Percentiles rank a stretch among this genome's conserved stretches.
Conservation (phyloP, 1,140 invertebrate species). For the Palaemon carinicauda region DNA sequence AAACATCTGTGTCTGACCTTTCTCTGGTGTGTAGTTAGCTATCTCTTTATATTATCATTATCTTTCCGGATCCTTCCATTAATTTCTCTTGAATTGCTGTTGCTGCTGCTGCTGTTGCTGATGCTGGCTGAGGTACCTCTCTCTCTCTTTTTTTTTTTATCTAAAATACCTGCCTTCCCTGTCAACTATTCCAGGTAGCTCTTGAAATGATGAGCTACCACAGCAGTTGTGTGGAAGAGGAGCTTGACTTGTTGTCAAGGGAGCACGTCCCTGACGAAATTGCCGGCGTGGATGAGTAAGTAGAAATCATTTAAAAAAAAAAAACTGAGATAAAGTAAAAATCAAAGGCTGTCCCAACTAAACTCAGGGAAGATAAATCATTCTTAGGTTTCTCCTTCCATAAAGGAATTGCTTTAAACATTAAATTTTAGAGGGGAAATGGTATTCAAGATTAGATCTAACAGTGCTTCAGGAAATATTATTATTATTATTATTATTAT, state of each 20-base stretch:
- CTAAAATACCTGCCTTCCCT: conserved; percentile 20
- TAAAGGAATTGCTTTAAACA: too few relatives aligned
- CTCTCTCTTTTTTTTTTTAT: neutral
- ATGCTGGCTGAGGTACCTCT: too few relatives aligned
- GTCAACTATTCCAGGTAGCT: conserved; percentile 58
- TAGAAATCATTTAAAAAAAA: neutral
- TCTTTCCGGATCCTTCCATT: too few relatives aligned
- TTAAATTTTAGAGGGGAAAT: too few relatives aligned
- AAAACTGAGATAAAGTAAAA: neutral
- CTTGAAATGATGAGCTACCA: conserved; percentile 60
- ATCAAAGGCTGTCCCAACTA: neutral
- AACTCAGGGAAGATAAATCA: neutral
- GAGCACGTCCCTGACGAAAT: conserved; percentile 49
- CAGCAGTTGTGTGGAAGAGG: conserved; percentile 51
- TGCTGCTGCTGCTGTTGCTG: neutral
- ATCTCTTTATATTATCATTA: neutral
- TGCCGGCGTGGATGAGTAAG: conserved; percentile 59
- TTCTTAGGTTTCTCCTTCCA: too few relatives aligned
- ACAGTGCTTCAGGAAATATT: too few relatives aligned
- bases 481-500: too few relatives aligned
- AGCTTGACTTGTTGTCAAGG: conserved; percentile 43
- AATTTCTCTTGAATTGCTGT: neutral
- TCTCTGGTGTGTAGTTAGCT: neutral
- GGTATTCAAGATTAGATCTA: too few relatives aligned
- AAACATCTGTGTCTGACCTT: neutral